phyloP scores from a whole-genome alignment of 2,797 vertebrate genomes.

The Glyptemys insculpta region DNA sequence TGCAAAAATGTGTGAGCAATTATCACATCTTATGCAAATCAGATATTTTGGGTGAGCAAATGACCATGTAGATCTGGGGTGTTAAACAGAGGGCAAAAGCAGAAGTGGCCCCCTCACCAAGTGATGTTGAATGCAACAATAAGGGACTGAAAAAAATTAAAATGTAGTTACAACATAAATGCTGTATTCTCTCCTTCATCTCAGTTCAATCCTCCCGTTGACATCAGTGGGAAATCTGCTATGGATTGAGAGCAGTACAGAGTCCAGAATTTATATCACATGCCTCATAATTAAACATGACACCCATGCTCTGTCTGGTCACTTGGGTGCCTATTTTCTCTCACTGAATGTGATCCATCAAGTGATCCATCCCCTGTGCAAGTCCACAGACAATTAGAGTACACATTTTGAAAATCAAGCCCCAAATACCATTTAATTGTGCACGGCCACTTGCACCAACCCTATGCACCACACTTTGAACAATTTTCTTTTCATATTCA shows the following conservation, averaged over 20 bases:
- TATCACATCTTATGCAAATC: too few species aligned
- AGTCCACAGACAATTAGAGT: too few species aligned
- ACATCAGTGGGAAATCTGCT: background rate
- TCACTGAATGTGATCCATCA: too few species aligned
- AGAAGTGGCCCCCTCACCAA: rapidly evolving
- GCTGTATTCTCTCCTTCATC: background rate
- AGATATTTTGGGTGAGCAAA: too few species aligned
- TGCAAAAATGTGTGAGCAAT: too few species aligned
- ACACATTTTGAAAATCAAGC: background rate
- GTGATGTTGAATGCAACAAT: background rate
- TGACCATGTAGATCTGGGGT: too few species aligned
- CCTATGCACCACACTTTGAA: background rate
- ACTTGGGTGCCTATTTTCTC: background rate
- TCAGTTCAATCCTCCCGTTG: background rate
- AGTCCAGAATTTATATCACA: background rate
- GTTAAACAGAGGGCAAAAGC: rapidly evolving
- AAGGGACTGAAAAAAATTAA: background rate
- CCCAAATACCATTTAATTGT: background rate
- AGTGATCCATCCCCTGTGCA: rapidly evolving
- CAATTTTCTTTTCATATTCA: background rate
- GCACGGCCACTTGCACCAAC: background rate
- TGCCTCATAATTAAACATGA: background rate
- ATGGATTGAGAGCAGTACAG: background rate
- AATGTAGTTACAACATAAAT: background rate
- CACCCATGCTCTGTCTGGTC: background rate